Base-by-base conservation (phyloP, 1,140 invertebrate species). In the Rhyzopertha dominica region DNA sequence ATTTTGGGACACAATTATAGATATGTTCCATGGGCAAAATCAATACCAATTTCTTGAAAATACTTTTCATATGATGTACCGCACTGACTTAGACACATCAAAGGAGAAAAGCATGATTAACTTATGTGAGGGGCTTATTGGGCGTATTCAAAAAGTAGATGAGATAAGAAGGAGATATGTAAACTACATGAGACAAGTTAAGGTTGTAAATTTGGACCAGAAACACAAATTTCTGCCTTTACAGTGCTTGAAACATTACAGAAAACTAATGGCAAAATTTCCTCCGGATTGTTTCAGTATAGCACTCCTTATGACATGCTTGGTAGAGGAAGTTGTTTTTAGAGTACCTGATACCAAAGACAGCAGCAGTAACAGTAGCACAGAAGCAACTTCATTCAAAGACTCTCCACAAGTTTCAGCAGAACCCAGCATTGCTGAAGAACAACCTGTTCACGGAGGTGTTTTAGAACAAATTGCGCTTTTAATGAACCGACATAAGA, bases 181-280 rank as follows among this genome's bases (percentile, higher is more conserved):
- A 19, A 37, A 37, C 18, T 37, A 37, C 18, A n/a, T 37, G 5
- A 37, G 35, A n/a, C 7, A 37, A 23, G 22, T 37, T 9, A 37
- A 37, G 25, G 25, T 37, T 10, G 10, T 7, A 9, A 4, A 5
- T 5, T 19, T 37, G 3, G 35, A 12, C 3, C 4, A 19, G 18
- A 23, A 20, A 16, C 35, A 19, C n/a, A 37, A 4, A n/a, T 5
- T 14, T 13, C 3, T 14, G 4, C 4, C 3, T 5, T 5, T 10
- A n/a, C 3, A 3, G 5, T 5, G 25, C 14, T 37, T 5, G 10
- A 3, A 22, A 9, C 5, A 23, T 3, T 37, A 37, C n/a, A 22
- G 25, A n/a, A 37, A 22, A 2, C 4, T 37, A 4, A 37, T 37
- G 35, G 14, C 22, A 4, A 23, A 3, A 4, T 4, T 37, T n/a